Conservation (phyloP, 2,888 invertebrate species). For the Amaurobius ferox region DNA sequence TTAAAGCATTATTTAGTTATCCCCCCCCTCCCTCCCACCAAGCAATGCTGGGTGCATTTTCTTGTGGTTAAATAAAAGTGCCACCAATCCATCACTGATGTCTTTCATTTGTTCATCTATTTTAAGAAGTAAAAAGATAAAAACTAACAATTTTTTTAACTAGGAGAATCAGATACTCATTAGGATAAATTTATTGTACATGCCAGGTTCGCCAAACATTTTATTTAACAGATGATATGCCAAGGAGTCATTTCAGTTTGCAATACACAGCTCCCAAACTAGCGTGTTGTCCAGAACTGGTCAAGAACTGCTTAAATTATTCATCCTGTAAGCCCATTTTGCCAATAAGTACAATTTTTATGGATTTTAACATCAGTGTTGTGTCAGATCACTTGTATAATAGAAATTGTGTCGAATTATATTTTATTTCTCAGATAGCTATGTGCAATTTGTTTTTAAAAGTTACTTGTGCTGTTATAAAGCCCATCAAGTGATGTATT, state of each 20-base stretch:
- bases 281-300: background rate
- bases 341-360: constrained; percentile 69
- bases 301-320: constrained; percentile 12
- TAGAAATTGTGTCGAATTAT: constrained; percentile 22
- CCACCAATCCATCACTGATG: no score
- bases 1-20: no score
- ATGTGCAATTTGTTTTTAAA: constrained; percentile 23
- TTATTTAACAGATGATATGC: no score
- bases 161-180: no score
- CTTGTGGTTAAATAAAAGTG: no score
- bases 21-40: no score
- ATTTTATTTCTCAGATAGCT: constrained; percentile 2
- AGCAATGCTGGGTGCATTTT: no score
- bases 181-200: no score
- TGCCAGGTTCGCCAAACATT: no score
- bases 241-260: background rate
- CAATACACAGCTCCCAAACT: background rate
- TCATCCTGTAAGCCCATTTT: constrained; percentile 56
- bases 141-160: no score
- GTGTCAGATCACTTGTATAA: constrained; percentile 37
- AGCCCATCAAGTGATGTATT: constrained; percentile 21
- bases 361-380: constrained; percentile 49
- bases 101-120: no score
- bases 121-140: no score
- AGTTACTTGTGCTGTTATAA: constrained; percentile 10